phyloP scores from a whole-genome alignment of 2,113 vertebrate species.

The Lepidothrix coronata region DNA sequence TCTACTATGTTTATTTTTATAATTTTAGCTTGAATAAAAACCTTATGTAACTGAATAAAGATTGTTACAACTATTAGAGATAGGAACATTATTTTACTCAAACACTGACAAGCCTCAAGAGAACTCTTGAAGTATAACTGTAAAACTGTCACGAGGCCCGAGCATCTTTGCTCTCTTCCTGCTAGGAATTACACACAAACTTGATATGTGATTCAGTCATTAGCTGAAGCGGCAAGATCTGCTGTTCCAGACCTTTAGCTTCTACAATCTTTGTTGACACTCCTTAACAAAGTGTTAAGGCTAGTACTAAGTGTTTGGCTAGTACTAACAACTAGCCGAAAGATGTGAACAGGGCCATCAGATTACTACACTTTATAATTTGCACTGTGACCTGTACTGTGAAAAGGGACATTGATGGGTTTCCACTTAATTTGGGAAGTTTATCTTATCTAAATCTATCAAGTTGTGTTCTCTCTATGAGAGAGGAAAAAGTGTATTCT shows the following conservation, averaged over 20 bases:
- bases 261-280: background rate
- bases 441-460: background rate
- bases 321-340: background rate
- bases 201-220: background rate
- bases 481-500: background rate
- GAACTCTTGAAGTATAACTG: background rate
- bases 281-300: background rate
- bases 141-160: background rate
- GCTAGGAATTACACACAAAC: background rate
- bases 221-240: background rate
- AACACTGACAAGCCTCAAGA: background rate
- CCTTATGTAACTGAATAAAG: background rate
- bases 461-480: background rate
- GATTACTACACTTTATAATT: background rate
- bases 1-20: background rate
- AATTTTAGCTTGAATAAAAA: background rate
- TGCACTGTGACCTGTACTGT: background rate
- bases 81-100: background rate
- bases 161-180: background rate
- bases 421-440: background rate
- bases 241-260: background rate
- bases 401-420: background rate
- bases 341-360: background rate
- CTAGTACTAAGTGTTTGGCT: too few relatives aligned
- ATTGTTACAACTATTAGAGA: background rate